These are phyloP conservation scores for Pomatorhinus ruficollis DNA, from an alignment of 2,113 vertebrate genomes.

Conservation along the genomic window DNA sequence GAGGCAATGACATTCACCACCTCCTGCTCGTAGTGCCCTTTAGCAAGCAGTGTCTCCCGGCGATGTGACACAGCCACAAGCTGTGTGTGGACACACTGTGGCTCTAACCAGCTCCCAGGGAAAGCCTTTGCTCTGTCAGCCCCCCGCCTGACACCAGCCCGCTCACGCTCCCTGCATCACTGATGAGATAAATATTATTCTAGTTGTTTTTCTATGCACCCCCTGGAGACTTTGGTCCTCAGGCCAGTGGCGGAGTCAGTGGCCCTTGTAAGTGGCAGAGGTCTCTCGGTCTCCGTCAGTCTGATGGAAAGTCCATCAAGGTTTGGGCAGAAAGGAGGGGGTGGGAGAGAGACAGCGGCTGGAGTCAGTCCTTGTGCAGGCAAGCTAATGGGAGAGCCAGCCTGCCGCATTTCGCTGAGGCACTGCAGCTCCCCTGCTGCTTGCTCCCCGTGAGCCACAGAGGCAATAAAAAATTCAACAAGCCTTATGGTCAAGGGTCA, in stretches of 20 bases:
- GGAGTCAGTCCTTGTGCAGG: background rate
- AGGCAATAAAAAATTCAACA: constrained; percentile 47
- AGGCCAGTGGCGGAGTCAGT: background rate
- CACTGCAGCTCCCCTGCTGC: constrained; percentile 33
- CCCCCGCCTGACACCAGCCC: background rate
- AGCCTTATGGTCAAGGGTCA: constrained; percentile 16
- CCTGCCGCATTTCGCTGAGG: background rate
- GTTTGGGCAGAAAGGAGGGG: background rate
- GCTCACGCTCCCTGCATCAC: background rate
- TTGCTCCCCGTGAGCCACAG: constrained; percentile 3
- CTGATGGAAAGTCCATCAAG: constrained; percentile 15
- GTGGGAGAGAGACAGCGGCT: background rate
- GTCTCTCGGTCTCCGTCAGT: background rate
- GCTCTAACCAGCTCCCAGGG: background rate
- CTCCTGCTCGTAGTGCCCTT: background rate
- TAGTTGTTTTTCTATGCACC: background rate
- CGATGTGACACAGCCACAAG: background rate
- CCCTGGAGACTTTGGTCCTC: background rate
- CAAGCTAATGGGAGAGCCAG: constrained; percentile 33
- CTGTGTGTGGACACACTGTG: background rate
- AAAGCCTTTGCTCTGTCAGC: constrained; percentile 15
- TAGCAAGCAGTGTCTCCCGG: background rate
- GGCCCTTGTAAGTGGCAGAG: constrained; percentile 43
- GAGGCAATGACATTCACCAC: constrained; percentile 17
- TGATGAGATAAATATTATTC: constrained; percentile 40